Conservation (phyloP, 2,797 vertebrate species). For the Epinephelus awoara region DNA sequence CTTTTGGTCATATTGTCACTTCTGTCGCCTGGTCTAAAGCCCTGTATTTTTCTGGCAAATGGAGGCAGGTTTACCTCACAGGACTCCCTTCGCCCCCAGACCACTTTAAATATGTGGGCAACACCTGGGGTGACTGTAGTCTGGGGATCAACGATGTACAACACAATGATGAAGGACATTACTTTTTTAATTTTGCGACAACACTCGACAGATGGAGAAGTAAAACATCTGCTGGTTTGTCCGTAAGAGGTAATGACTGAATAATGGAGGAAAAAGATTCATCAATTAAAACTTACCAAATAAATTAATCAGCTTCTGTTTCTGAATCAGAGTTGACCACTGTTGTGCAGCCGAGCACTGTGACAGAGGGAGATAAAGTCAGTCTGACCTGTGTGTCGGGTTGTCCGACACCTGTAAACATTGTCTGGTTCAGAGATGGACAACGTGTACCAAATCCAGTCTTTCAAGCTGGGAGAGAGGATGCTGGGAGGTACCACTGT, state of each 20-base stretch:
- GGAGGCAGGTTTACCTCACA: rapidly evolving
- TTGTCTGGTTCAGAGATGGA: conserved; percentile 68
- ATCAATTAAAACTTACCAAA: too few relatives aligned
- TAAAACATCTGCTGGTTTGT: not conserved
- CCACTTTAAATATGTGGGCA: conserved; percentile 52
- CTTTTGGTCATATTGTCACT: rapidly evolving
- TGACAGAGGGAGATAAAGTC: conserved; percentile 66
- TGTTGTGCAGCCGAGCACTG: conserved; percentile 47
- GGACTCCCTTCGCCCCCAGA: rapidly evolving
- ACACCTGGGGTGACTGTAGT: conserved; percentile 12
- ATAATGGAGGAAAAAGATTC: not conserved
- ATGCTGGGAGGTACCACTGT: conserved; percentile 73
- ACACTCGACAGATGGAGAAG: rapidly evolving
- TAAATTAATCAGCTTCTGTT: not conserved
- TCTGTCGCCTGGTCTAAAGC: conserved; percentile 39
- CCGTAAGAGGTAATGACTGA: conserved; percentile 60
- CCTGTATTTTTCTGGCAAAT: rapidly evolving
- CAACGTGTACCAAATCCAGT: not conserved
- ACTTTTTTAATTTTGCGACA: conserved; percentile 56
- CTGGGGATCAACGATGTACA: conserved; percentile 59
- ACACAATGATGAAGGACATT: conserved; percentile 28
- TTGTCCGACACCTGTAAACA: conserved; percentile 5
- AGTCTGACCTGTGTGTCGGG: conserved; percentile 46
- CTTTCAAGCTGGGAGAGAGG: conserved; percentile 57
- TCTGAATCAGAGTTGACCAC: conserved; percentile 56